Base-by-base conservation (phyloP, 2,797 vertebrate genomes). In the Sebastes nivosus region DNA sequence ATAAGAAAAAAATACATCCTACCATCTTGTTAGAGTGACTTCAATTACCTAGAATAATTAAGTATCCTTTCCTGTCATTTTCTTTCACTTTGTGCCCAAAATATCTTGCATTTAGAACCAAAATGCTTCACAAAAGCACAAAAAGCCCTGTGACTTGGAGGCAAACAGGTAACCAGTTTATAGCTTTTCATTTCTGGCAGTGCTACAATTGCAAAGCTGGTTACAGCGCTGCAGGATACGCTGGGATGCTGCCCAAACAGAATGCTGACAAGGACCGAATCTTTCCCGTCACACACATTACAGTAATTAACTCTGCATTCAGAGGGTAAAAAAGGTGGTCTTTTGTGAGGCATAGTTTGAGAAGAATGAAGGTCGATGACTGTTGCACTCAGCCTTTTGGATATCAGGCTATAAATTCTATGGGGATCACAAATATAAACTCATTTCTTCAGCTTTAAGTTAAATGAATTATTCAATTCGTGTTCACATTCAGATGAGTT, bases 231-330 rank as follows among this genome's bases (percentile, higher is more conserved):
- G 82, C 82, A 83, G 75, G 65, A 75, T 24, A 16, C 2, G 12
- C 42, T 85, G 83, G 83, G 85, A 63, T 20, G 54, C 66, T 58
- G 58, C 75, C 76, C 77, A 66, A 79, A 81, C 83, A 84, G 65
- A 89, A 46, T 68, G 89, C 89, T 92, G 90, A 91, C 87, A 10
- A 72, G 25, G 34, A 67, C 72, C 29, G 2, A 89, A 85, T 77
- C 67, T 65, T 83, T 86, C 69, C 74, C 24, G 4, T 90, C 79
- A 75, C 46, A 57, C 79, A 76, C 87, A 86, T 89, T 85, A 82
- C 34, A 55, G 77, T 88, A 87, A 91, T 89, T 87, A 87, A 88
- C 78, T 88, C 84, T 81, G 42, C 78, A 73, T 79, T 83, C 77
- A 82, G 75, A 81, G 30, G 72, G 67, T 73, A 57, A 54, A 75